Conservation (phyloP, 2,888 invertebrate genomes). For the Cataglyphis altisquamis region DNA sequence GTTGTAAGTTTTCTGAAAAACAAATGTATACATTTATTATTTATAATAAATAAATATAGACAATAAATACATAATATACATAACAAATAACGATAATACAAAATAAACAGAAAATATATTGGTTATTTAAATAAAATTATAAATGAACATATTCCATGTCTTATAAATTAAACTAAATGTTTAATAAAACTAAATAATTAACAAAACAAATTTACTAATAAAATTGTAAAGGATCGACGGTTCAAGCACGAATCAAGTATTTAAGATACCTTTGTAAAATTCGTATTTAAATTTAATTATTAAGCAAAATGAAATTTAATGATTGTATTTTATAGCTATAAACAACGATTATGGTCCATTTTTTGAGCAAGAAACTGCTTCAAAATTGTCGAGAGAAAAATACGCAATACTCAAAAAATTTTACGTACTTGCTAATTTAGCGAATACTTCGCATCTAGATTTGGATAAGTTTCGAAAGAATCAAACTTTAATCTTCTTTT, state of each 20-base stretch:
- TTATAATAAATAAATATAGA: not conserved
- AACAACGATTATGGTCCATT: not conserved
- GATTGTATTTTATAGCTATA: not conserved
- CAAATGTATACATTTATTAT: not conserved
- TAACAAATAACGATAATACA: not conserved
- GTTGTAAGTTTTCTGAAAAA: slow-evolving; percentile 1
- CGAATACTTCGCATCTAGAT: not conserved
- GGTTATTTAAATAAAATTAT: not conserved
- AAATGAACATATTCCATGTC: not conserved
- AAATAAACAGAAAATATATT: not conserved
- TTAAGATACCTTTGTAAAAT: not conserved
- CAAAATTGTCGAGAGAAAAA: not conserved
- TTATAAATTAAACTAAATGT: not conserved
- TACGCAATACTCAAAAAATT: not conserved
- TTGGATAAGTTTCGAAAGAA: slow-evolving; percentile 4
- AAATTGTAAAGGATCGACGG: not conserved
- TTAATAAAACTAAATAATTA: not conserved
- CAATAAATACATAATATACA: not conserved
- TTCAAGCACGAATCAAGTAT: not conserved
- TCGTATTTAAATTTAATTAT: not conserved
- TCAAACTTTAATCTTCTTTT: not conserved
- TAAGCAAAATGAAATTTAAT: not conserved
- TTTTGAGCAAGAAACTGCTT: not conserved
- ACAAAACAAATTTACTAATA: not conserved
- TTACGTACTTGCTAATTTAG: not conserved